A percentile compares a stretch with the other conserved stretches of the same genome.
These are phyloP conservation scores for Anagrus nilaparvatae DNA, from an alignment of 1,140 invertebrate genomes.

Conservation along the genomic window DNA sequence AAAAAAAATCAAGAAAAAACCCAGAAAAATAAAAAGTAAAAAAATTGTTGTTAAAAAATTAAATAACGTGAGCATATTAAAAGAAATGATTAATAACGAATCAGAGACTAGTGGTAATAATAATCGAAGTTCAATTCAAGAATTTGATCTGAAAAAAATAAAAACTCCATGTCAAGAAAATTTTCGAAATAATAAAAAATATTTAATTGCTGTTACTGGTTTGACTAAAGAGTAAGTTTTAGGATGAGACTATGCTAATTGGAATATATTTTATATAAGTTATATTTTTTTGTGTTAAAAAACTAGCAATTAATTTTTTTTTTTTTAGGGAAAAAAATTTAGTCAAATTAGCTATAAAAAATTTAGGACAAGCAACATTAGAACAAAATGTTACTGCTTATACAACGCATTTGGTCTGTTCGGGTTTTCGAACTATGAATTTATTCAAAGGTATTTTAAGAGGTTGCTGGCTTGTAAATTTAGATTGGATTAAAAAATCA, in stretches of 20 bases:
- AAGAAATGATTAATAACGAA: slow-evolving; percentile 15
- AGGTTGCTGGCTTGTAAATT: slow-evolving; percentile 38
- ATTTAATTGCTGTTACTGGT: slow-evolving; percentile 31
- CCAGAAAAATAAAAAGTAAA: slow-evolving; percentile 27
- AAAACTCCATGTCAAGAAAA: slow-evolving; percentile 3
- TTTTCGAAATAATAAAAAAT: slow-evolving; percentile 15
- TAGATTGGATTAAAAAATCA: slow-evolving; percentile 37
- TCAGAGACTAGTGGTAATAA: too few species aligned
- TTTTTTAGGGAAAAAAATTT: slow-evolving; percentile 30
- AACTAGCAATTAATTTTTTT: slow-evolving; percentile 10
- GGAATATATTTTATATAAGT: slow-evolving; percentile 6
- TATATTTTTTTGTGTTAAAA: slow-evolving; percentile 6
- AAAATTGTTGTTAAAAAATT: slow-evolving; percentile 32
- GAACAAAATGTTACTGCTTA: slow-evolving; percentile 28
- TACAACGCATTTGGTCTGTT: slow-evolving; percentile 39
- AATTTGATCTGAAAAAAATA: slow-evolving; percentile 21
- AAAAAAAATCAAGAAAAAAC: slow-evolving; percentile 14
- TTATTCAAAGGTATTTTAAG: slow-evolving; percentile 38
- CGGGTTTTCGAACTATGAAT: slow-evolving; percentile 40
- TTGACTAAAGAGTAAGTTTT: slow-evolving; percentile 26
- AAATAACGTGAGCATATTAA: slow-evolving; percentile 18
- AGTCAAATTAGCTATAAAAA: slow-evolving; percentile 26
- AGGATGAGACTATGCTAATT: slow-evolving; percentile 2
- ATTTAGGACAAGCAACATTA: slow-evolving; percentile 27
- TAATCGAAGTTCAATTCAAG: slow-evolving; percentile 22